These are phyloP conservation scores for Formica exsecta DNA, from an alignment of 1,140 invertebrate genomes.

Conservation along the genomic window DNA sequence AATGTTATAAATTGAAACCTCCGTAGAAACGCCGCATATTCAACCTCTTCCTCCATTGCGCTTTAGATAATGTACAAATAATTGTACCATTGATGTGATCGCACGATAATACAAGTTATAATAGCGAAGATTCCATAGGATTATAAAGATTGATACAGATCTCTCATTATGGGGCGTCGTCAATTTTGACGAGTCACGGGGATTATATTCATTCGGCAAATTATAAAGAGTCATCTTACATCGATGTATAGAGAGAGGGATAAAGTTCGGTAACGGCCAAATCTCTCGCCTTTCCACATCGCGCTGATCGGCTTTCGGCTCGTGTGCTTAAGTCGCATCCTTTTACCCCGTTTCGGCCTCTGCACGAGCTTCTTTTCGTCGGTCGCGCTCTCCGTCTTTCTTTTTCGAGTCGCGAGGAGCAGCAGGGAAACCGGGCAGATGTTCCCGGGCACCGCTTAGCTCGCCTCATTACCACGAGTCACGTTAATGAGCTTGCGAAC, in stretches of 20 bases:
- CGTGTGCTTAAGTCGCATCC: constrained; percentile 32
- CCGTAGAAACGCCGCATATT: constrained; percentile 65
- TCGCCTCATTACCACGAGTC: constrained; percentile 74
- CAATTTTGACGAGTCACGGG: constrained; percentile 35
- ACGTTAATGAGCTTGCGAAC: constrained; percentile 76
- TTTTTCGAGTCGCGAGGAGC: constrained; percentile 33
- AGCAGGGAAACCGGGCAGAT: constrained; percentile 71
- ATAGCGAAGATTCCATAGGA: neutral
- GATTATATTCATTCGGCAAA: constrained; percentile 47
- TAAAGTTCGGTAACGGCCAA: constrained; percentile 31
- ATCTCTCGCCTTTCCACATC: constrained; percentile 52
- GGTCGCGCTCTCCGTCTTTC: constrained; percentile 13
- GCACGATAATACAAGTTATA: constrained; percentile 7
- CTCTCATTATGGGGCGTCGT: constrained; percentile 24
- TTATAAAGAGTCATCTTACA: constrained; percentile 51
- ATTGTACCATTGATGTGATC: constrained; percentile 15
- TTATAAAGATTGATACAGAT: constrained; percentile 1
- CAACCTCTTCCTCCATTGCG: constrained; percentile 47
- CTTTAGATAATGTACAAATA: neutral
- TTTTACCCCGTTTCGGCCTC: constrained; percentile 17
- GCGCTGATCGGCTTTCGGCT: constrained; percentile 53
- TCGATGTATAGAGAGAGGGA: constrained; percentile 17
- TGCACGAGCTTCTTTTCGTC: constrained; percentile 40
- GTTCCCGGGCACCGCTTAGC: constrained; percentile 67
- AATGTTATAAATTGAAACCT: constrained; percentile 74